phyloP scores from a whole-genome alignment of 1,140 invertebrate genomes.

The Drosophila bocki region DNA sequence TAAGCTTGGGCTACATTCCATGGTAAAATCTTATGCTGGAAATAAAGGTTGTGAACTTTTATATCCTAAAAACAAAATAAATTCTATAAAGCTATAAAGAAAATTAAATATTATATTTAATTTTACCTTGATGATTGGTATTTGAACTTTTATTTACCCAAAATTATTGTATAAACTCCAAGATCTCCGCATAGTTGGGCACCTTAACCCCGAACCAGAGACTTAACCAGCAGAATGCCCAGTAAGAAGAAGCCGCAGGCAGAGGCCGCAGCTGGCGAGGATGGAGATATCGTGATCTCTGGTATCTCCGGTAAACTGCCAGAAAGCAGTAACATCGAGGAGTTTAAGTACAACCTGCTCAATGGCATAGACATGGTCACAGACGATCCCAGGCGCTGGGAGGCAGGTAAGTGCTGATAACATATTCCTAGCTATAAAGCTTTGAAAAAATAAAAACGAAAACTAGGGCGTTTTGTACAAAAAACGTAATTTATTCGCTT shows the following conservation, averaged over 20 bases:
- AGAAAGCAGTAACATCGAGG: slow-evolving; percentile 94
- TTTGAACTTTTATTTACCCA: too few relatives aligned
- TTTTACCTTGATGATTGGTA: too few relatives aligned
- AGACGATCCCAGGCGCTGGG: slow-evolving; percentile 93
- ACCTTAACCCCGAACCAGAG: slow-evolving; percentile 28
- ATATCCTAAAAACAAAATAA: background rate
- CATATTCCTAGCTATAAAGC: too few relatives aligned
- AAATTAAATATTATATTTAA: too few relatives aligned
- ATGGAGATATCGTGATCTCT: slow-evolving; percentile 92
- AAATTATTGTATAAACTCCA: background rate
- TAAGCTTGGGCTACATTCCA: too few relatives aligned
- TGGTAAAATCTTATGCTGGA: background rate
- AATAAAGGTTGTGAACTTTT: background rate
- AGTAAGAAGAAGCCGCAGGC: slow-evolving; percentile 51
- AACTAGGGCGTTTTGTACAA: background rate
- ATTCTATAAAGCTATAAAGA: too few relatives aligned
- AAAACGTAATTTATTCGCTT: background rate
- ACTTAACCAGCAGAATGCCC: slow-evolving; percentile 46
- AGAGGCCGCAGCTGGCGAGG: slow-evolving; percentile 12
- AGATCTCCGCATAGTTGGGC: slow-evolving; percentile 9
- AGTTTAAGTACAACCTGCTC: slow-evolving; percentile 95
- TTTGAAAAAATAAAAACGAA: background rate
- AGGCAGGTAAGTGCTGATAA: slow-evolving; percentile 85
- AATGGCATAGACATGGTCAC: slow-evolving; percentile 95
- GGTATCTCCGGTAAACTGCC: slow-evolving; percentile 96